Evolutionary conservation across 2,113 vertebrate genomes (phyloP), one percentile per base, ranked within the genome.

Genomic region (Sylvicapra grimmia): DNA sequence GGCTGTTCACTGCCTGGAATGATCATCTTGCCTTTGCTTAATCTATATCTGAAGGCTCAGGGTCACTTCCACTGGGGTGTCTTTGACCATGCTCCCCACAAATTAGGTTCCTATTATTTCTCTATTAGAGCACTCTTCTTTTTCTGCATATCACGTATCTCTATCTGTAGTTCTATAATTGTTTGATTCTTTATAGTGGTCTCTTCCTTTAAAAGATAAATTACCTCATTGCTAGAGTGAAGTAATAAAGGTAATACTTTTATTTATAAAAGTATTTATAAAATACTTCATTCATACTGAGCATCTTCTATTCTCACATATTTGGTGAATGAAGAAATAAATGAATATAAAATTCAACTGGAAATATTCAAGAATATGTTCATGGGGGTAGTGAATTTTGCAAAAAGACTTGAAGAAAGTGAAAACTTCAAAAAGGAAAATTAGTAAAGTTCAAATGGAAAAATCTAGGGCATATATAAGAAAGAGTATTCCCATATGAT

Each of bases 371-470:
- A 47, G 44, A 83, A 82, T 56, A 91, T 75, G 18, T 83, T 93
- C 51, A 47, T 21, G 27, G 51, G 72, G 27, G 40, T 79, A 83
- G 36, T 49, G 58, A 89, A 95, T 94, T 96, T 61, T 97, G n/a
- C 91, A 89, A 40, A n/a, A 47, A 72, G n/a, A 8, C 5, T 88
- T 72, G 27, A 96, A 88, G 29, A 90, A 44, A 36, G 33, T 40
- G 53, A 85, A 89, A 61, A 94, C 80, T 68, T 54, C 61, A 87
- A 49, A 93, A 91, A 97, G 14, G 21, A 77, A 79, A 95, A 79
- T 75, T 59, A 89, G 8, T 51, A 40, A 97, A 68, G 27, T 79
- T 92, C 53, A 83, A 36, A 68, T 61, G 18, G 27, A 94, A 96
- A 59, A 92, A 77, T 40, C 19, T 80, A 61, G n/a, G 47, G 31